phyloP scores from a whole-genome alignment of 2,888 invertebrate genomes.

The Cheilosia variabilis region DNA sequence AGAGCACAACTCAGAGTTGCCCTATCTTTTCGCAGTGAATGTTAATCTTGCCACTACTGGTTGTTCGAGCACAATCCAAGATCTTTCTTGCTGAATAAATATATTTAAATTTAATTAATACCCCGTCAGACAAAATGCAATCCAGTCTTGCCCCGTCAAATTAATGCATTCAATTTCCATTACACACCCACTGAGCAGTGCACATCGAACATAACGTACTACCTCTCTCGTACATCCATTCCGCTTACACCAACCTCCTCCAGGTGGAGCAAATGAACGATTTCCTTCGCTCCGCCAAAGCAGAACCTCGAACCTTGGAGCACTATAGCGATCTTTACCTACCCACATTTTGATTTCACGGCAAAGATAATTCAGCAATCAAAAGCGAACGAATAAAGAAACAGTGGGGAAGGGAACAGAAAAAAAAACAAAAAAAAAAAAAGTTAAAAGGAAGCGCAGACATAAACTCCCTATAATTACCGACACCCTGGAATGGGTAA shows the following conservation, averaged over 20 bases:
- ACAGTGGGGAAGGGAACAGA: background rate
- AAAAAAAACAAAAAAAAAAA: slow-evolving; percentile 65
- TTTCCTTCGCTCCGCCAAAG: slow-evolving; percentile 41
- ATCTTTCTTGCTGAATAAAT: slow-evolving; percentile 52
- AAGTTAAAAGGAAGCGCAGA: slow-evolving; percentile 82
- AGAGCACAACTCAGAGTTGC: background rate
- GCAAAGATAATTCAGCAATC: slow-evolving; percentile 80
- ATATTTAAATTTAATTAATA: slow-evolving; percentile 75
- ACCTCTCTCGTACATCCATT: slow-evolving; percentile 34
- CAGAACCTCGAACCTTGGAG: slow-evolving; percentile 28
- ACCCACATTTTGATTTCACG: slow-evolving; percentile 74
- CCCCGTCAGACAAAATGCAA: slow-evolving; percentile 60
- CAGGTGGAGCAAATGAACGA: slow-evolving; percentile 57
- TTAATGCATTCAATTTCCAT: slow-evolving; percentile 75
- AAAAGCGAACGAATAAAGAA: slow-evolving; percentile 73
- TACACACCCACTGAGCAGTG: slow-evolving; percentile 73
- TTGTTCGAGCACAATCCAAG: slow-evolving; percentile 6
- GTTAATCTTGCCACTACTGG: slow-evolving; percentile 34
- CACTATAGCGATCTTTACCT: slow-evolving; percentile 67
- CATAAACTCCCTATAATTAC: slow-evolving; percentile 84
- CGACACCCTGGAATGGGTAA: slow-evolving; percentile 83
- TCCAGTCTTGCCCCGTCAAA: slow-evolving; percentile 68
- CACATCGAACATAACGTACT: slow-evolving; percentile 42
- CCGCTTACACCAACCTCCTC: slow-evolving; percentile 26
- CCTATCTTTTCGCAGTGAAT: slow-evolving; percentile 17